Conservation (phyloP, 1,140 invertebrate species). For the Epicauta chinensis region DNA sequence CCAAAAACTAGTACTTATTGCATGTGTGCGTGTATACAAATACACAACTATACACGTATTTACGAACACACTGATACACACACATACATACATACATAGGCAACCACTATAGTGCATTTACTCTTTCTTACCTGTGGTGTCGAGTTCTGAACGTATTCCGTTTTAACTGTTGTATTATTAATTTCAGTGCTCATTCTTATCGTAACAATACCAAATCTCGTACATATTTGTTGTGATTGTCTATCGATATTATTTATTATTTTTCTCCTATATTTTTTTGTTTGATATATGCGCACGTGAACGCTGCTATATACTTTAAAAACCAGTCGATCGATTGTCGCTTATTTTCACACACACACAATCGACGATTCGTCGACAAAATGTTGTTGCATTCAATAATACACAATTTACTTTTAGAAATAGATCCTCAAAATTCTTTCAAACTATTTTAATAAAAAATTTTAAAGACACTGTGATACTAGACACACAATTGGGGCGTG, state of each 20-base stretch:
- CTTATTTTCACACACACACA: background rate
- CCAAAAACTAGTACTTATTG: slow-evolving; percentile 19
- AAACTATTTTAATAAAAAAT: background rate
- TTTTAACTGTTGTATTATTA: slow-evolving; percentile 24
- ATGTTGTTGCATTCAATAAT: too few relatives aligned
- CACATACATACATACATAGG: background rate
- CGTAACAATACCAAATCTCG: slow-evolving; percentile 12
- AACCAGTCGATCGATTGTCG: background rate
- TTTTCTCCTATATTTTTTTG: background rate
- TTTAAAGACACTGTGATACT: background rate
- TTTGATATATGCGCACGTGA: background rate
- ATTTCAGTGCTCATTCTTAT: slow-evolving; percentile 26
- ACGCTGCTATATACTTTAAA: background rate
- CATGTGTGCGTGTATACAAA: slow-evolving; percentile 1
- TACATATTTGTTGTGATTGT: slow-evolving; percentile 16
- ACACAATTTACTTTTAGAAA: too few relatives aligned
- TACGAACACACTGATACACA: background rate
- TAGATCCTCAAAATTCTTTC: too few relatives aligned
- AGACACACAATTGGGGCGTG: background rate
- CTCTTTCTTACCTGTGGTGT: slow-evolving; percentile 22
- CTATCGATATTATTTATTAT: background rate
- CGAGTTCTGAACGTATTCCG: slow-evolving; percentile 28
- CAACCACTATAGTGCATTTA: slow-evolving; percentile 10
- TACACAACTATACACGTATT: slow-evolving; percentile 7
- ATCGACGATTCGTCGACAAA: too few relatives aligned